Evolutionary conservation across 2,797 vertebrate genomes (phyloP), one percentile per base, ranked within the genome.

Genomic region (Eulemur coronatus): DNA sequence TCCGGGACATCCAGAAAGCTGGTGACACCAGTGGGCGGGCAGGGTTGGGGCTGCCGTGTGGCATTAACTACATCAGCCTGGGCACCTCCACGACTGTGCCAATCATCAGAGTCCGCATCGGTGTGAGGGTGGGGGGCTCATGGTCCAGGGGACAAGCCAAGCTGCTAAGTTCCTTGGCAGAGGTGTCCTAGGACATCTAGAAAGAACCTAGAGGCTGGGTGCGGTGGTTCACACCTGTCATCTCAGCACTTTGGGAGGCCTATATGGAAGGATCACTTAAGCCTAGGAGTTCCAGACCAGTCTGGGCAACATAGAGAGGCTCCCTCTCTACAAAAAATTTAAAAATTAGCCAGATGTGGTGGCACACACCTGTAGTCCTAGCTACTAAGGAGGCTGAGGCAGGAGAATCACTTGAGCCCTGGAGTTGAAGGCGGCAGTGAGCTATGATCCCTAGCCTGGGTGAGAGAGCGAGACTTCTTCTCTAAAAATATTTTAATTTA

Each of bases 1-100:
- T 86, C 88, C 4, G 1, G 41, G 61, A 30, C 20, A 61, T 65
- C 69, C 78, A 72, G 78, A 89, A 65, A 86, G 76, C 89, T 11
- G 10, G 67, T 26, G 12, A 67, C 65, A 69, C 69, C 75, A 5
- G 7, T 28, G 30, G 87, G 13, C 26, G 10, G 17, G 75, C 61
- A 48, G 67, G 67, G 57, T 38, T 15, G 11, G 3, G 30, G 13
- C 43, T 33, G 92, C 41, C 67, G 43, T 59, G 8, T 91, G 90
- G 43, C 59, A 1, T 33, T 91, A 82, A 33, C 17, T 7, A 59
- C 65, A 80, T 3, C 30, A 48, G 70, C 41, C 73, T 48, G 33
- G 73, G 76, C 76, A 79, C 30, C 69, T 89, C 75, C 10, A 10
- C 1, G 5, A 11, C 13, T 14, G 50, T 79, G 84, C 63, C 28